These are phyloP conservation scores for Cataglyphis livida DNA, from an alignment of 2,888 invertebrate species.

Conservation along the genomic window DNA sequence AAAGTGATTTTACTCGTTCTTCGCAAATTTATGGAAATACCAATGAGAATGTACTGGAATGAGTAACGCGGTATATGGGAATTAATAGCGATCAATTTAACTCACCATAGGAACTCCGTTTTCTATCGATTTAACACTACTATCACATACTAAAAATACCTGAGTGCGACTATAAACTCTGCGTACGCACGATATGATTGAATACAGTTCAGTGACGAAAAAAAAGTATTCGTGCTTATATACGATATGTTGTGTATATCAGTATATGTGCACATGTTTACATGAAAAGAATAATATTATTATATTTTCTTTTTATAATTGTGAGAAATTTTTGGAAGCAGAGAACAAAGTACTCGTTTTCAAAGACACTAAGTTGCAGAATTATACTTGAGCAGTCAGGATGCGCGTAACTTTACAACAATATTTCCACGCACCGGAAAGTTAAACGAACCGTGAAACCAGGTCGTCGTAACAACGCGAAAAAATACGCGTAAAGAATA, in stretches of 20 bases:
- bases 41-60: conserved; percentile 51
- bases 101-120: conserved; percentile 84
- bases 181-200: conserved; percentile 31
- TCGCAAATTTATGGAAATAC: conserved; percentile 12
- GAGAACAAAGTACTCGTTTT: background rate
- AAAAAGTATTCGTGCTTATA: background rate
- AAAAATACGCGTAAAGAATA: conserved; percentile 55
- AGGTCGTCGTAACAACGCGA: conserved; percentile 78
- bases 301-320: background rate
- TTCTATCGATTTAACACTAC: conserved; percentile 85
- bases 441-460: conserved; percentile 84
- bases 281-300: background rate
- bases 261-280: background rate
- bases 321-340: background rate
- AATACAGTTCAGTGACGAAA: background rate
- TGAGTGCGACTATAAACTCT: conserved; percentile 45
- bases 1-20: background rate
- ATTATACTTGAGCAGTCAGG: conserved; percentile 39
- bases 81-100: conserved; percentile 74
- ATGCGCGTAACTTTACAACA: conserved; percentile 67
- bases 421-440: conserved; percentile 81
- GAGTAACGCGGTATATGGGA: conserved; percentile 49
- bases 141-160: conserved; percentile 80
- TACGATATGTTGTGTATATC: background rate
- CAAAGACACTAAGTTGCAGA: conserved; percentile 45